These are phyloP conservation scores for Daubentonia madagascariensis DNA, from an alignment of 2,113 vertebrate genomes.

Conservation along the genomic window DNA sequence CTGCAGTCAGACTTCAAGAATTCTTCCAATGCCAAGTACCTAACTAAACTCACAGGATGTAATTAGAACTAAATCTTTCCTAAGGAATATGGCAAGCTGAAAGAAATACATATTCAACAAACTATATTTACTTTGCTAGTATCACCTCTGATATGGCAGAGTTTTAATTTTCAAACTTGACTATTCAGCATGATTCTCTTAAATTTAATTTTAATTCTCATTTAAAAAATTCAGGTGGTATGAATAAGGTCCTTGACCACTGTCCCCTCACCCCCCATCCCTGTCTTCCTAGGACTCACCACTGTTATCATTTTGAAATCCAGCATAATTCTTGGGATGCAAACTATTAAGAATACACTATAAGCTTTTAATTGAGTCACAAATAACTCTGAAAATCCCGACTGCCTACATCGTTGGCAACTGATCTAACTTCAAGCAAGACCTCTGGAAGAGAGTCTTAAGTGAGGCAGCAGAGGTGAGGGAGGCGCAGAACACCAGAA, in stretches of 20 bases:
- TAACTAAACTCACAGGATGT: neutral
- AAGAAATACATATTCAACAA: neutral
- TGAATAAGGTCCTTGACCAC: neutral
- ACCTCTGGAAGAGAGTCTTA: neutral
- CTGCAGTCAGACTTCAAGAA: neutral
- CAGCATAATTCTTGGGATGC: neutral
- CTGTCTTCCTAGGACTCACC: neutral
- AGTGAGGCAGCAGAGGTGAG: neutral
- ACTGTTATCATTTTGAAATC: neutral
- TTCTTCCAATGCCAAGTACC: neutral
- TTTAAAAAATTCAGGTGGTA: conserved; percentile 3
- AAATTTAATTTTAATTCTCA: conserved; percentile 24
- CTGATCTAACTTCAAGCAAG: conserved; percentile 7
- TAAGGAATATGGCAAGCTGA: neutral
- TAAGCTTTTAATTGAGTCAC: neutral
- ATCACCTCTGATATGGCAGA: neutral
- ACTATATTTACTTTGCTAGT: conserved; percentile 21
- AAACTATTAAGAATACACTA: neutral
- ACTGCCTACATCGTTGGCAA: neutral
- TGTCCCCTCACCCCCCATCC: neutral
- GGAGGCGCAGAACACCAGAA: neutral
- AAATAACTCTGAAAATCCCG: conserved; percentile 4
- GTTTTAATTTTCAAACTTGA: conserved; percentile 39
- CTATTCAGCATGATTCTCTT: neutral
- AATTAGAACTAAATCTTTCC: neutral